Base-by-base conservation (phyloP, 2,797 vertebrate species). In the Morus bassanus region DNA sequence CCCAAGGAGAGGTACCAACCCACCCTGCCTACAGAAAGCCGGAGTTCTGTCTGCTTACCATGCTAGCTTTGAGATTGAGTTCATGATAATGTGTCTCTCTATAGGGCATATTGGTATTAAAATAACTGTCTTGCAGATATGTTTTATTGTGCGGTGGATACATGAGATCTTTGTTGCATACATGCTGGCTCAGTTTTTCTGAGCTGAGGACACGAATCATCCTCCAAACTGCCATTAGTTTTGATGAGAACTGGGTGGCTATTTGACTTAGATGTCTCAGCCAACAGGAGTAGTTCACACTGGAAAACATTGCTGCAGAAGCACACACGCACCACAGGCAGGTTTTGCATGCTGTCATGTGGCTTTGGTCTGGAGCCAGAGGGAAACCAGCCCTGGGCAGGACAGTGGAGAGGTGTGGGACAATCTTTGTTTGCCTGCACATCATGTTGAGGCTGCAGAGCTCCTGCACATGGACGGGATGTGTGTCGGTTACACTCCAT, bases 171-270 rank as follows among this genome's bases (percentile, higher is more conserved):
- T 82, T 91, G 91, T 70, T 94, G 91, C 7, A 0, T 70, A 68
- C 63, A 43, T 70, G 85, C 93, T 94, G 80, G 93, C 88, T 97
- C 85, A 74, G 78, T 96, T 96, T 93, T 96, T 90, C 88, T 86
- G 78, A 91, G 77, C 54, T 67, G 91, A 85, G 37, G 72, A 70
- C 39, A 54, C 45, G 93, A 93, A 88, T 90, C 23, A 64, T 74
- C 39, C 75, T 89, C 72, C 57, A 65, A 92, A 83, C 54, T 78
- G 77, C 75, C 68, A 37, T 73, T 70, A n/a, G 70, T 61, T 91
- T 86, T 88, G 84, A 86, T 85, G 89, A 88, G 88, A 91, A 51
- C 41, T 35, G 50, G 57, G 85, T 63, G 57, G 13, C 70, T 73
- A 19, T 85, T 86, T 83, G 91, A 79, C 81, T 76, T n/a, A 0